Evolutionary conservation across 2,888 invertebrate species (phyloP), one percentile per base, ranked within the genome.

Genomic region (Nasonovia ribisnigri): DNA sequence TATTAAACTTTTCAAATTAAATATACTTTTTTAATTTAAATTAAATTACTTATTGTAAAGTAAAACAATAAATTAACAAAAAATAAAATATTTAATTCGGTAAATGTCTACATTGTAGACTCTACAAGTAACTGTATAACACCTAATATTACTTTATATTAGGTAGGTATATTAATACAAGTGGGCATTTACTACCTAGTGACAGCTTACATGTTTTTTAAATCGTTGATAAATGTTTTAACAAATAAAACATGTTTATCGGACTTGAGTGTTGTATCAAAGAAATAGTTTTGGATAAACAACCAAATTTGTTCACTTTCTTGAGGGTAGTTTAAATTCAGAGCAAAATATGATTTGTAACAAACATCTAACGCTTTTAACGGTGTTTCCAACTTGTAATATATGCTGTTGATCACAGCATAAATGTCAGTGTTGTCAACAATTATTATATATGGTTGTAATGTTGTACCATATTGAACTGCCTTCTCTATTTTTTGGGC

Each of bases 261-360:
- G 3, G 24, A 84, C 16, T 84, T 36, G 16, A 84, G 6, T 1
- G 16, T 84, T 36, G n/a, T 77, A 36, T 77, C 77, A 13, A 36
- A 77, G 13, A 77, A 77, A 77, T 77, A 77, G n/a, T 77, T 77
- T 36, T 77, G 77, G 16, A 36, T 77, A n/a, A 77, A 77, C 77
- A 77, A 77, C 77, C 77, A 77, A 77, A 77, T 77, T 36, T 77
- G 77, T 36, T 77, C 77, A 77, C 77, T n/a, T 77, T 77, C 77
- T 36, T n/a, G 8, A 36, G 42, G 42, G 42, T 42, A 42, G 10
- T 77, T 5, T 77, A 77, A 77, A 10, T 42, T 42, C 0, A 36
- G n/a, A 16, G 36, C 13, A n/a, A 84, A 84, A 84, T 6, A 54
- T 5, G 3, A 54, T 54, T 54, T 54, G 54, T 24, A 54, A 54